Percentiles rank a stretch among this genome's conserved stretches.
phyloP scores from a whole-genome alignment of 2,888 invertebrate genomes.

The Brenthis daphne region DNA sequence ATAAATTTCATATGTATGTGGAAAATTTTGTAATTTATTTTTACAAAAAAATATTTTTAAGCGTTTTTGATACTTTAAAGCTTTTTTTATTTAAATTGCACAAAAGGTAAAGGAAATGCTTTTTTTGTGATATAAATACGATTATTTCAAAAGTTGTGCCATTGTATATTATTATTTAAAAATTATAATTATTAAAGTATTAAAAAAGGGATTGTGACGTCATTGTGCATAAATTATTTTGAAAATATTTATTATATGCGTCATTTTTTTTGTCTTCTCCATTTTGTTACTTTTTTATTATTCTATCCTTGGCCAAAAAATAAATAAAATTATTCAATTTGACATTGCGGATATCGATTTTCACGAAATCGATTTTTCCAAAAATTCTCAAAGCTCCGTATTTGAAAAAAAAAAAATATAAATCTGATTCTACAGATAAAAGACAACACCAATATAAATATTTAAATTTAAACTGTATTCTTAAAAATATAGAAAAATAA shows the following conservation, averaged over 20 bases:
- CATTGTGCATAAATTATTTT: not conserved
- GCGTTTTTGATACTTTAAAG: slow-evolving; percentile 9
- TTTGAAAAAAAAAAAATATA: too few species aligned
- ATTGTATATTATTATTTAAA: slow-evolving; percentile 8
- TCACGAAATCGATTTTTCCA: too few species aligned
- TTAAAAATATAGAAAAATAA: too few species aligned
- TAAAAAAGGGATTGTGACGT: not conserved
- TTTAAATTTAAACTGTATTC: too few species aligned
- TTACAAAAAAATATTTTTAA: slow-evolving; percentile 8
- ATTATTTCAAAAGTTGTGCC: slow-evolving; percentile 17
- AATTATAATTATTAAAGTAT: not conserved
- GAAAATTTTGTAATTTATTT: slow-evolving; percentile 3
- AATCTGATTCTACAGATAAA: too few species aligned
- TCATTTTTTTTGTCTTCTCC: not conserved
- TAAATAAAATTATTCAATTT: too few species aligned
- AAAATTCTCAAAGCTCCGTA: too few species aligned
- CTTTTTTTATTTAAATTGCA: slow-evolving; percentile 13
- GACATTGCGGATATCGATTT: too few species aligned
- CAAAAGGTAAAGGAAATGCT: slow-evolving; percentile 2
- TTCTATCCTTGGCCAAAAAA: too few species aligned
- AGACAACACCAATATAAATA: too few species aligned
- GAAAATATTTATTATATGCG: not conserved
- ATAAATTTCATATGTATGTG: slow-evolving; percentile 6
- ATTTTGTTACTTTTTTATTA: too few species aligned
- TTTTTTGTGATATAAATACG: slow-evolving; percentile 6